phyloP scores from a whole-genome alignment of 1,140 invertebrate species.

The Drosophila nigromelanica region DNA sequence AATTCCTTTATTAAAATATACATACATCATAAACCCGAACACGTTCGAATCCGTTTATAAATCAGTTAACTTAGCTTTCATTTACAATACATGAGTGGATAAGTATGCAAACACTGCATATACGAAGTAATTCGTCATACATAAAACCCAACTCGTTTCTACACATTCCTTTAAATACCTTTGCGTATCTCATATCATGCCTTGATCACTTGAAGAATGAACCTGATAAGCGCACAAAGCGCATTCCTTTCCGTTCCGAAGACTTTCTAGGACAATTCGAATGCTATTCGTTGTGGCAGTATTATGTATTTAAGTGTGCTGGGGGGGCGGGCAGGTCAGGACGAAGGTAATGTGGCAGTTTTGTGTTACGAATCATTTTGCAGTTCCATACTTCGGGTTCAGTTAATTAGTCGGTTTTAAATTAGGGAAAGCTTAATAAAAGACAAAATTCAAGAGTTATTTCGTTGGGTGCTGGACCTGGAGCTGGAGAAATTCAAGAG shows the following conservation, averaged over 20 bases:
- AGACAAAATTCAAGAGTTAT: conserved; percentile 11
- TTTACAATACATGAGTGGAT: conserved; percentile 58
- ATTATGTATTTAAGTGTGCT: conserved; percentile 18
- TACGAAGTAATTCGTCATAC: conserved; percentile 7
- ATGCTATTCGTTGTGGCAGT: conserved; percentile 59
- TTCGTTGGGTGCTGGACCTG: conserved; percentile 33
- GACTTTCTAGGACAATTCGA: conserved; percentile 38
- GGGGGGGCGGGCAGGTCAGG: conserved; percentile 18
- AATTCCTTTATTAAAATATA: conserved; percentile 71
- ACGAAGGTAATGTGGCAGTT: conserved; percentile 67
- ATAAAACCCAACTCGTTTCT: conserved; percentile 21
- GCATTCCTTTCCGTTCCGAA: conserved; percentile 29
- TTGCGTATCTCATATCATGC: conserved; percentile 9
- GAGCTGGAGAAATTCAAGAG: conserved; percentile 10
- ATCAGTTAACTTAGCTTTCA: conserved; percentile 68
- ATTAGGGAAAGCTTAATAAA: neutral
- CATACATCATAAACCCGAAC: conserved; percentile 55
- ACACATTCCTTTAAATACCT: conserved; percentile 5
- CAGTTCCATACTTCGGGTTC: conserved; percentile 51
- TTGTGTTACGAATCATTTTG: conserved; percentile 47
- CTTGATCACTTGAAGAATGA: conserved; percentile 15
- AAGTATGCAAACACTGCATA: conserved; percentile 7
- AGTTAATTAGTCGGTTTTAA: conserved; percentile 33
- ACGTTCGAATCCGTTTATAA: conserved; percentile 43
- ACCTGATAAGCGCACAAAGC: conserved; percentile 6